Conservation (phyloP, 2,797 vertebrate species). For the Characodon lateralis region DNA sequence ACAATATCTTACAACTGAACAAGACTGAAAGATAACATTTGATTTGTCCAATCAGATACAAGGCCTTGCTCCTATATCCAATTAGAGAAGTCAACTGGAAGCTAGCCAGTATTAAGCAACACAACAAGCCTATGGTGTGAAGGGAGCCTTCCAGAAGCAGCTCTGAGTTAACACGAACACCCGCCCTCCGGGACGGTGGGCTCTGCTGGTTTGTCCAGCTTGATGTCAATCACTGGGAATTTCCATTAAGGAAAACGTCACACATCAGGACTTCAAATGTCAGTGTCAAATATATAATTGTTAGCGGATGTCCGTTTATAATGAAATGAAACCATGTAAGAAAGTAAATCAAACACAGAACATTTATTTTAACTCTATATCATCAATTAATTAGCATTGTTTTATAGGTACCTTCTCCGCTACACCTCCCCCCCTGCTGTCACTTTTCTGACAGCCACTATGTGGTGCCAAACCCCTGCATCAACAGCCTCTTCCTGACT, state of each 20-base stretch:
- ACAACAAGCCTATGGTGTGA: conserved; percentile 90
- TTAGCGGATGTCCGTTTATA: not conserved
- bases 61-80: conserved; percentile 82
- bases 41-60: conserved; percentile 82
- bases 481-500: conserved; percentile 24
- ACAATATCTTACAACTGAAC: conserved; percentile 92
- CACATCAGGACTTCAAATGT: not conserved
- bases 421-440: conserved; percentile 1
- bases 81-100: conserved; percentile 87
- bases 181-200: conserved; percentile 86
- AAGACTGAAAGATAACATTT: conserved; percentile 83
- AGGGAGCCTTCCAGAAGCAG: conserved; percentile 78
- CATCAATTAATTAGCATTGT: not conserved
- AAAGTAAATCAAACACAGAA: not conserved
- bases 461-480: conserved; percentile 39
- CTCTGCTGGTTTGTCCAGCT: conserved; percentile 90
- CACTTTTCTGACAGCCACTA: conserved; percentile 37
- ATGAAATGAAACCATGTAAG: not conserved
- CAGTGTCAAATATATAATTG: not conserved
- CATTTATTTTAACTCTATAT: not conserved
- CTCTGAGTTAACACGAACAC: conserved; percentile 92
- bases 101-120: conserved; percentile 94
- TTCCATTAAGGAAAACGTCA: conserved; percentile 59
- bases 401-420: conserved; percentile 20
- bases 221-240: conserved; percentile 90